phyloP scores from a whole-genome alignment of 2,113 vertebrate species.

The Coryphaenoides rupestris region DNA sequence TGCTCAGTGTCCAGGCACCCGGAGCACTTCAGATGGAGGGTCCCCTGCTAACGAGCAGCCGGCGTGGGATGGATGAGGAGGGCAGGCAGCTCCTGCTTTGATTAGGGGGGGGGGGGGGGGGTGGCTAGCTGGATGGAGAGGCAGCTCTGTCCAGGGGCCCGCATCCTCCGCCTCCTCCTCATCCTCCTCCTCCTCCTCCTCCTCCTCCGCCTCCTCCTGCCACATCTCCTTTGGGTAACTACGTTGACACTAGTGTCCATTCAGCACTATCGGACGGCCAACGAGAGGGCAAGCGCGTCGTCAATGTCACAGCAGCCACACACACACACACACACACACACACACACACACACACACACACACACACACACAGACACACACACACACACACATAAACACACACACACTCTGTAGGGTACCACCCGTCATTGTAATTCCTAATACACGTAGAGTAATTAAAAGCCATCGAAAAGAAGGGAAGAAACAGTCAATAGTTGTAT shows the following conservation, averaged over 20 bases:
- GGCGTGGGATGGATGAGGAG: conserved; percentile 42
- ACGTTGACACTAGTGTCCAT: conserved; percentile 55
- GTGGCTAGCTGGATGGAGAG: conserved; percentile 37
- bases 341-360: conserved; percentile 1
- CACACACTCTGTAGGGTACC: conserved; percentile 21
- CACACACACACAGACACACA: background rate
- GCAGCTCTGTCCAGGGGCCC: conserved; percentile 26
- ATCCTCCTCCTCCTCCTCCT: no score
- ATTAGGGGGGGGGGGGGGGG: conserved; percentile 63
- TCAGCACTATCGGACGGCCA: conserved; percentile 60
- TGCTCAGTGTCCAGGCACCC: conserved; percentile 40
- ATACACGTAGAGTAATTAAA: conserved; percentile 71
- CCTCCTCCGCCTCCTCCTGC: conserved; percentile 40
- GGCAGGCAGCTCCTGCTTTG: conserved; percentile 49
- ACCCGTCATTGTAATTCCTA: conserved; percentile 51
- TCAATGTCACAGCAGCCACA: conserved; percentile 53
- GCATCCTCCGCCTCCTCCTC: conserved; percentile 35
- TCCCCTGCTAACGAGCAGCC: conserved; percentile 51
- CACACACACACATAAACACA: background rate
- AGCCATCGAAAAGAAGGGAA: conserved; percentile 40
- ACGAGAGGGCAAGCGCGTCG: conserved; percentile 44
- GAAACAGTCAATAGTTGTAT: conserved; percentile 44
- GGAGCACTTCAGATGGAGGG: conserved; percentile 51
- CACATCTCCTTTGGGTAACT: conserved; percentile 57
- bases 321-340: background rate